phyloP scores from a whole-genome alignment of 2,797 vertebrate genomes.

The Bryconaethiops microstoma region DNA sequence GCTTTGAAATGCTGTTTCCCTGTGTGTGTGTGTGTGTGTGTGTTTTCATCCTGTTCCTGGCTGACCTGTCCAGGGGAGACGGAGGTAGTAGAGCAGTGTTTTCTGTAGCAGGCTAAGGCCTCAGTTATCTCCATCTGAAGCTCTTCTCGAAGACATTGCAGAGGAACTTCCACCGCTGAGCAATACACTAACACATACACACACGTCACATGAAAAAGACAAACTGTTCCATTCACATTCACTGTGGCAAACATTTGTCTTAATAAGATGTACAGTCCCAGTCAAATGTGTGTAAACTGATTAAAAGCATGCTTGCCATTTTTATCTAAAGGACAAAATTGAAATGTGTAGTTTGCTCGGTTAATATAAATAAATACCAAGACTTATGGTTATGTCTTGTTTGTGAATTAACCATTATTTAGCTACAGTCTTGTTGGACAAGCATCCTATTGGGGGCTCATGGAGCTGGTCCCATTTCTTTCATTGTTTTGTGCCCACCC shows the following conservation, averaged over 20 bases:
- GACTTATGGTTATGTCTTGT: background rate
- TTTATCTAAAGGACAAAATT: background rate
- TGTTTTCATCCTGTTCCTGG: background rate
- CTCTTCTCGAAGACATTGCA: slow-evolving; percentile 77
- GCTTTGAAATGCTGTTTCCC: background rate
- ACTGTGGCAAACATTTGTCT: too few species aligned
- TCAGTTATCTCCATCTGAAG: slow-evolving; percentile 75
- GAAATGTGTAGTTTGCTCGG: too few species aligned
- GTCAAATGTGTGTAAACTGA: background rate
- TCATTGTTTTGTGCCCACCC: too few species aligned
- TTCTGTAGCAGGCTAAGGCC: slow-evolving; percentile 76
- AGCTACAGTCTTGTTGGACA: too few species aligned
- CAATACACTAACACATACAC: slow-evolving; percentile 71
- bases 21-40: background rate
- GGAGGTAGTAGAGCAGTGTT: slow-evolving; percentile 75
- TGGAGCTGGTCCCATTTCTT: too few species aligned
- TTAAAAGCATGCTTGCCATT: background rate
- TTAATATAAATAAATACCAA: too few species aligned
- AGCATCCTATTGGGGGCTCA: too few species aligned
- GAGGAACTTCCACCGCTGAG: slow-evolving; percentile 70
- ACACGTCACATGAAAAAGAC: background rate
- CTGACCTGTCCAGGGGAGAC: slow-evolving; percentile 77
- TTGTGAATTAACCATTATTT: background rate
- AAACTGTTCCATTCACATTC: background rate
- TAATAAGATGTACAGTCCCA: too few species aligned